Evolutionary conservation across 2,113 vertebrate species (phyloP).

Genomic region (Orycteropus afer): DNA sequence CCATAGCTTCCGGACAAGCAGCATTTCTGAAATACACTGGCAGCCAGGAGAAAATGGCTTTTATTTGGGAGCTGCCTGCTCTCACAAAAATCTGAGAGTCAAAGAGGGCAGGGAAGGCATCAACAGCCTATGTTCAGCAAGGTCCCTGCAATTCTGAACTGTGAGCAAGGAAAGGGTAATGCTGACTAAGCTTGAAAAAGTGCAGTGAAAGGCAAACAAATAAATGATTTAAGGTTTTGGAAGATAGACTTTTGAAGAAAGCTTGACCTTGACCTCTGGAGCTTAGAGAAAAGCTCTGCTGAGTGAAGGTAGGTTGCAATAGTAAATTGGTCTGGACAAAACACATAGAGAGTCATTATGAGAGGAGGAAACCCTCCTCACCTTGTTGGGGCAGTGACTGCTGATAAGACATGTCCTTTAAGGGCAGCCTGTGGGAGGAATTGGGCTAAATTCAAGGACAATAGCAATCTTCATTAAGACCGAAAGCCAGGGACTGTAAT

Average conservation of each 20-base stretch:
- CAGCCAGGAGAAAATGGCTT: not conserved
- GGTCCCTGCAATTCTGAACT: constrained; percentile 75
- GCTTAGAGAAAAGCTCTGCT: constrained; percentile 78
- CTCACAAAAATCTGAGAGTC: not conserved
- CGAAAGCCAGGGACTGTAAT: not conserved
- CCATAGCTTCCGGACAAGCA: not conserved
- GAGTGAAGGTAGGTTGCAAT: constrained; percentile 59
- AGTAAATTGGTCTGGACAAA: constrained; percentile 73
- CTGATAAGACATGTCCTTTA: constrained; percentile 65
- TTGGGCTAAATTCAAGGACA: constrained; percentile 60
- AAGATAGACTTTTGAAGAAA: constrained; percentile 81
- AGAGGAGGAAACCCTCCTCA: constrained; percentile 27
- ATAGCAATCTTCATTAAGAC: constrained; percentile 59
- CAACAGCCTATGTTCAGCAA: constrained; percentile 9
- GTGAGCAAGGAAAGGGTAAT: constrained; percentile 74
- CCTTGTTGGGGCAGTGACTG: constrained; percentile 54
- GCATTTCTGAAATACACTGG: not conserved
- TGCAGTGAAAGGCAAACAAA: constrained; percentile 82
- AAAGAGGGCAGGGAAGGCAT: not conserved
- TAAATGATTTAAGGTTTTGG: constrained; percentile 81
- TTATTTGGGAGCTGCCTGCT: constrained; percentile 5
- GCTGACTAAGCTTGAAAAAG: constrained; percentile 81
- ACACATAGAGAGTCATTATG: constrained; percentile 69
- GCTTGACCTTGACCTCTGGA: constrained; percentile 79
- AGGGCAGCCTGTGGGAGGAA: constrained; percentile 63